These are phyloP conservation scores for Choloepus hoffmanni DNA, from an alignment of 2,113 vertebrate genomes.

Conservation along the genomic window DNA sequence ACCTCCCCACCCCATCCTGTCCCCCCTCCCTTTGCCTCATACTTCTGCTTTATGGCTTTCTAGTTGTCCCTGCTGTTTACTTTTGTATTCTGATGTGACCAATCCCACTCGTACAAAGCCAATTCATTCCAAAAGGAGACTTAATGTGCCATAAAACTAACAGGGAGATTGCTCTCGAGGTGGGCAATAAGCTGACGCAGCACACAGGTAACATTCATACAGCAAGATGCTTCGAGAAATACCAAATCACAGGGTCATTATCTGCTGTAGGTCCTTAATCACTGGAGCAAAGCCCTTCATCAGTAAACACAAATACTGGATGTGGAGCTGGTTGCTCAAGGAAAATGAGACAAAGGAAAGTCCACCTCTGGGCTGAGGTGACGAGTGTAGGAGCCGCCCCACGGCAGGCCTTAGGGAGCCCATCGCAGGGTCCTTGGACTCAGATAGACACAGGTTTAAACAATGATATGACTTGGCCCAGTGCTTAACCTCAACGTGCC, in stretches of 20 bases:
- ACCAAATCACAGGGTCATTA: conserved; percentile 78
- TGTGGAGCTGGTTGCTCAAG: conserved; percentile 33
- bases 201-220: conserved; percentile 78
- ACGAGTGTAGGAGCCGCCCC: too few relatives aligned
- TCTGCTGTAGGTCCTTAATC: conserved; percentile 77
- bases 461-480: neutral
- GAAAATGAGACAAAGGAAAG: conserved; percentile 30
- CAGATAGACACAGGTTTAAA: neutral
- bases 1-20: neutral
- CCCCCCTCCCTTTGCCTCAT: conserved; percentile 1
- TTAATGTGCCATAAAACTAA: conserved; percentile 82
- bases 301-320: conserved; percentile 70
- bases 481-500: too few relatives aligned
- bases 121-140: conserved; percentile 79
- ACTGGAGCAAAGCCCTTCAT: conserved; percentile 74
- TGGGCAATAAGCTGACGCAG: conserved; percentile 80
- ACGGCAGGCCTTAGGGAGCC: neutral
- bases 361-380: neutral
- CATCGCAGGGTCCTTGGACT: neutral
- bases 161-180: conserved; percentile 81
- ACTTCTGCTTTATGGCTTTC: conserved; percentile 71
- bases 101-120: conserved; percentile 69
- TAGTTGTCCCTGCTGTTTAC: conserved; percentile 69
- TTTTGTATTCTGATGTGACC: conserved; percentile 77
- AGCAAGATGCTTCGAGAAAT: conserved; percentile 69